These are phyloP conservation scores for Moxostoma hubbsi DNA, from an alignment of 2,797 vertebrate genomes.

Conservation along the genomic window DNA sequence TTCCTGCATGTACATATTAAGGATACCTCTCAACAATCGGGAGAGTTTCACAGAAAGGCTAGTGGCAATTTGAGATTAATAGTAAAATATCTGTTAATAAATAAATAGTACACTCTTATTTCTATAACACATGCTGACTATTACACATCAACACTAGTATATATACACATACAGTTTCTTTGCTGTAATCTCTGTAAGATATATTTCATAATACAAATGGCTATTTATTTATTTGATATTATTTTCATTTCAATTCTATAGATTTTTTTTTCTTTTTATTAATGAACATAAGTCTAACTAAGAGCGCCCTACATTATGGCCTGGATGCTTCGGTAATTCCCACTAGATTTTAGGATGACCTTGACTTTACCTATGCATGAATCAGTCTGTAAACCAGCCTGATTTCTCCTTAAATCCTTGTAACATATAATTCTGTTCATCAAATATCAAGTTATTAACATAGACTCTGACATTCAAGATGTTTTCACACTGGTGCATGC, in stretches of 20 bases:
- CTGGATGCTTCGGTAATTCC: constrained; percentile 21
- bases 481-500: constrained; percentile 55
- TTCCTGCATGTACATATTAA: constrained; percentile 71
- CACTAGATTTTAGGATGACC: constrained; percentile 2
- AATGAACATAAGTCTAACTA: constrained; percentile 53
- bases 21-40: constrained; percentile 68
- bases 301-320: constrained; percentile 41
- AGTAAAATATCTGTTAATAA: constrained; percentile 77
- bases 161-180: constrained; percentile 55
- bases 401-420: constrained; percentile 14
- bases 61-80: constrained; percentile 78
- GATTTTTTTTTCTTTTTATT: constrained; percentile 20
- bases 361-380: constrained; percentile 31
- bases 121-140: constrained; percentile 78
- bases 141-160: constrained; percentile 67
- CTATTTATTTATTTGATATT: constrained; percentile 51
- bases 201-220: constrained; percentile 58
- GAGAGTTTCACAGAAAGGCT: constrained; percentile 73
- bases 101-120: constrained; percentile 76
- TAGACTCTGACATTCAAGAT: constrained; percentile 54
- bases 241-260: constrained; percentile 45
- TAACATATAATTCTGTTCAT: constrained; percentile 23
- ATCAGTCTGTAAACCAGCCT: constrained; percentile 39
- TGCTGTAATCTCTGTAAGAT: constrained; percentile 60
- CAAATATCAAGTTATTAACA: constrained; percentile 44